phyloP scores from a whole-genome alignment of 1,140 invertebrate genomes.

The Euura lappo region DNA sequence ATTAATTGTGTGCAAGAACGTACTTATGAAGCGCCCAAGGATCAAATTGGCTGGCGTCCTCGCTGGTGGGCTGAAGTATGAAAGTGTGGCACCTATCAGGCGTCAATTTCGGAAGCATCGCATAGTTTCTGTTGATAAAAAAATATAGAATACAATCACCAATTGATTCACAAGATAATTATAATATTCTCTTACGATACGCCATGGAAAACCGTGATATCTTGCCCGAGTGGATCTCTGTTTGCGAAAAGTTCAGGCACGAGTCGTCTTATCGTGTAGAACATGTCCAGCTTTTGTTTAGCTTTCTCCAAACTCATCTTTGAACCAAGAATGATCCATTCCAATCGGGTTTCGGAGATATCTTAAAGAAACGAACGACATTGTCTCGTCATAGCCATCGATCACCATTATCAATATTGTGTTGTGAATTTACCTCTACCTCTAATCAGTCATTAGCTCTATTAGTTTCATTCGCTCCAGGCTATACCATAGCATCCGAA shows the following conservation, averaged over 20 bases:
- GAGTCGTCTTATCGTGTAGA: constrained; percentile 54
- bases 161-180: too few species aligned
- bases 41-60: constrained; percentile 37
- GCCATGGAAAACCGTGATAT: constrained; percentile 41
- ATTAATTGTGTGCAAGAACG: background rate
- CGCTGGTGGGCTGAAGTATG: constrained; percentile 39
- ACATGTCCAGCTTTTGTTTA: constrained; percentile 60
- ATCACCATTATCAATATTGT: too few species aligned
- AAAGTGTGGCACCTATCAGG: constrained; percentile 47
- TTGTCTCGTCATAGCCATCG: too few species aligned
- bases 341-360: constrained; percentile 50
- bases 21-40: constrained; percentile 43
- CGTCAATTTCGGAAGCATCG: constrained; percentile 45
- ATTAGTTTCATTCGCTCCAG: too few species aligned
- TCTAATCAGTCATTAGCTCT: too few species aligned
- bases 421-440: too few species aligned
- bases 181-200: constrained; percentile 32
- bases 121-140: constrained; percentile 33
- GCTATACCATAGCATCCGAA: too few species aligned
- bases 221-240: constrained; percentile 50
- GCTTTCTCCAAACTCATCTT: constrained; percentile 59
- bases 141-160: background rate
- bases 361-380: constrained; percentile 27
- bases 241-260: constrained; percentile 56
- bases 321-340: constrained; percentile 52